Evolutionary conservation across 2,797 vertebrate genomes (phyloP).

Genomic region (Aplochiton taeniatus): DNA sequence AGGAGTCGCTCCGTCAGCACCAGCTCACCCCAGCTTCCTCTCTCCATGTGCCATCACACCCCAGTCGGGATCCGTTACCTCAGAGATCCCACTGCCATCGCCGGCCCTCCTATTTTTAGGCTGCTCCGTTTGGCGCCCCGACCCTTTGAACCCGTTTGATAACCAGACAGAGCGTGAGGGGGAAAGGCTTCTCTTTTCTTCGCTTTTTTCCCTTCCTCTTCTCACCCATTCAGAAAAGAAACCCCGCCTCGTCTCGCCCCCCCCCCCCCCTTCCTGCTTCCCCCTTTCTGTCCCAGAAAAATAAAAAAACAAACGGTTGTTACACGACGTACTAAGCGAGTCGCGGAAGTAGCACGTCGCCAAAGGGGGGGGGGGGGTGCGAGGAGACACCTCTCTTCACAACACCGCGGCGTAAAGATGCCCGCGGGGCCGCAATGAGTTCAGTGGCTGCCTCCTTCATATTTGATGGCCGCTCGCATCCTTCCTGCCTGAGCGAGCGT

Average conservation of each 20-base stretch:
- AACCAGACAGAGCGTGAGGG: slow-evolving; percentile 24
- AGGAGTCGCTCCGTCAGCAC: slow-evolving; percentile 60
- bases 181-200: slow-evolving; percentile 43
- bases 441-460: slow-evolving; percentile 19
- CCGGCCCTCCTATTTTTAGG: slow-evolving; percentile 59
- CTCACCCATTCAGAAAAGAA: slow-evolving; percentile 6
- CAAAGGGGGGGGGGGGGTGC: no score
- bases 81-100: slow-evolving; percentile 56
- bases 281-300: neutral
- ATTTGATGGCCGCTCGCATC: slow-evolving; percentile 34
- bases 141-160: slow-evolving; percentile 58
- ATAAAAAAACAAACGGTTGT: no score
- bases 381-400: neutral
- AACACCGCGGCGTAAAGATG: slow-evolving; percentile 23
- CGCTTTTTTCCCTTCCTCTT: neutral
- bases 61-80: slow-evolving; percentile 45
- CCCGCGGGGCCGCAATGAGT: slow-evolving; percentile 5
- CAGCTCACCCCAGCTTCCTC: slow-evolving; percentile 1
- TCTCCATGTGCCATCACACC: slow-evolving; percentile 28
- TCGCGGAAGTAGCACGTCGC: no score
- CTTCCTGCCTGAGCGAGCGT: slow-evolving; percentile 38
- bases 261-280: neutral
- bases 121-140: slow-evolving; percentile 38
- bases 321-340: no score
- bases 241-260: neutral